A percentile compares a stretch with the other conserved stretches of the same genome.
phyloP scores from a whole-genome alignment of 2,113 vertebrate species.

The Cololabis saira region DNA sequence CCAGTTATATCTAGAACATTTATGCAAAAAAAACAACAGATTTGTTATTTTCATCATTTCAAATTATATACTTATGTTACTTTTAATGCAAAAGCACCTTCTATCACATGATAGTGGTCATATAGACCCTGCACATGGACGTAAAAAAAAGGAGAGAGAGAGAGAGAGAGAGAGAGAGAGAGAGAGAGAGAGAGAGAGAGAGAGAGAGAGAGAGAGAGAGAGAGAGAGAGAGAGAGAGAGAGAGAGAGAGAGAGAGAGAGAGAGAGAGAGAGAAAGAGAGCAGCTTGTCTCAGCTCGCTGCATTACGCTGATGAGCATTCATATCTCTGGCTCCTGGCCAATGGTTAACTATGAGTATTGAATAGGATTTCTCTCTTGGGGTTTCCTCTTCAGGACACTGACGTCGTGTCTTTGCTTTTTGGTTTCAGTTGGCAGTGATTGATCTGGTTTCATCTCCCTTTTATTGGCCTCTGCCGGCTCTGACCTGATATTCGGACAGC shows the following conservation, averaged over 20 bases:
- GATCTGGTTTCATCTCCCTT: slow-evolving; percentile 40
- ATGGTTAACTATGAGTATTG: not conserved
- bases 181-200: no score
- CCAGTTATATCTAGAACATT: no score
- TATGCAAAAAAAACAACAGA: no score
- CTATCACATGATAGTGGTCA: not conserved
- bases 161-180: no score
- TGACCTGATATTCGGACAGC: not conserved
- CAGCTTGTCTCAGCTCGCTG: not conserved
- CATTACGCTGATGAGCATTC: slow-evolving; percentile 18
- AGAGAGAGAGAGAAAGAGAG: no score
- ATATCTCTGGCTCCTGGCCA: slow-evolving; percentile 18
- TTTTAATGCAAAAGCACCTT: no score
- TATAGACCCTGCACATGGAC: not conserved
- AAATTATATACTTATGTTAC: no score
- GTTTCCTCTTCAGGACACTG: slow-evolving; percentile 6
- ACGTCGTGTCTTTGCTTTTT: slow-evolving; percentile 2
- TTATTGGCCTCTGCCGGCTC: slow-evolving; percentile 28
- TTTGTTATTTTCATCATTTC: no score
- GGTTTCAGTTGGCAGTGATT: slow-evolving; percentile 3
- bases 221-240: no score
- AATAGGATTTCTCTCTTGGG: not conserved
- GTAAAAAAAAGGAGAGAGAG: not conserved
- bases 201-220: no score
- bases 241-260: no score